Base-by-base conservation (phyloP, 2,797 vertebrate genomes). In the Phrynocephalus forsythii region DNA sequence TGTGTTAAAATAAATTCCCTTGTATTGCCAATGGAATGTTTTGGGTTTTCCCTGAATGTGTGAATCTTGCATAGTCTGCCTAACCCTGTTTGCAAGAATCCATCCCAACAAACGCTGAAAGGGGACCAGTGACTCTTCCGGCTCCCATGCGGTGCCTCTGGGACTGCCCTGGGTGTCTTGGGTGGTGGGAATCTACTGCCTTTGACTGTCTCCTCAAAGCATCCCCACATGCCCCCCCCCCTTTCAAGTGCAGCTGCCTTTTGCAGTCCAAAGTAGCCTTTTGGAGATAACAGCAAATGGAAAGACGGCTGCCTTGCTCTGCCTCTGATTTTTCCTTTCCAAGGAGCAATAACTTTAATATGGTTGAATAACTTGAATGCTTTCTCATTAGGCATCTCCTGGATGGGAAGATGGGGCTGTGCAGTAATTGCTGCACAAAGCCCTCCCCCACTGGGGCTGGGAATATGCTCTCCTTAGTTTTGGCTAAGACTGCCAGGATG, bases 341-440 rank as follows among this genome's bases (percentile, higher is more conserved):
- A 66, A 44, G 52, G 22, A 15, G 30, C 69, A 52, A 26, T 52
- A 24, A 80, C 71, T 68, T 88, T 67, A 13, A 9, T 10, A 9
- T 56, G 52, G 52, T 56, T 56, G 52, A 56, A 56, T 56, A 56
- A 56, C 11, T 56, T 56, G 13, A 69, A 77, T 85, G 30, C n/a
- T 30, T 81, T 85, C 24, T 82, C 76, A 85, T 88, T 69, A 88
- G 72, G 24, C 78, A 33, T 85, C 79, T 56, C 60, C 72, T 88
- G 72, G 71, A 83, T 63, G 60, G 83, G 44, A 85, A 24, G 63
- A 30, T 5, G 28, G 22, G 60, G 28, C 73, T n/a, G 76, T 88
- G 71, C 44, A 68, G 22, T 63, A 83, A 72, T 68, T 44, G 11
- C 44, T 8, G 60, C 81, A 83, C 60, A 73, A 71, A 68, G 67